Evolutionary conservation across 2,888 invertebrate genomes (phyloP).

Genomic region (Ptilodon capucinus): DNA sequence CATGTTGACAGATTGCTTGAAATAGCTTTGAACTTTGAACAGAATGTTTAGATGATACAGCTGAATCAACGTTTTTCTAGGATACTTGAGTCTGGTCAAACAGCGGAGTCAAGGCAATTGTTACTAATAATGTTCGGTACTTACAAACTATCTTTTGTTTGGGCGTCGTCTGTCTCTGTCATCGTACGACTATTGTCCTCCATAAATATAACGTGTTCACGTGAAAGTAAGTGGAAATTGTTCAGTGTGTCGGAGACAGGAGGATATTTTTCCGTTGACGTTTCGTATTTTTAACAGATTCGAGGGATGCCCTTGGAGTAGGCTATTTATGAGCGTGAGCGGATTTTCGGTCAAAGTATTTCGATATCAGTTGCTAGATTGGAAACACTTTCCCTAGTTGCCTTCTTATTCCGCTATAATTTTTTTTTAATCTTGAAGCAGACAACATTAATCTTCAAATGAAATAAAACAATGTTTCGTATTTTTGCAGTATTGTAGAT

Average conservation of each 20-base stretch:
- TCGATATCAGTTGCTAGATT: not conserved
- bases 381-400: not conserved
- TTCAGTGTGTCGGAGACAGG: constrained; percentile 36
- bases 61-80: too few relatives aligned
- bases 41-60: too few relatives aligned
- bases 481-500: constrained; percentile 13
- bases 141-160: constrained; percentile 59
- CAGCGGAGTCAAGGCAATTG: constrained; percentile 3
- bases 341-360: not conserved
- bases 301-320: not conserved
- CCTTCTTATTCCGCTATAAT: too few relatives aligned
- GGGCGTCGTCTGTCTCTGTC: constrained; percentile 63
- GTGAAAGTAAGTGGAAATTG: constrained; percentile 50
- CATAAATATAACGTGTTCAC: constrained; percentile 55
- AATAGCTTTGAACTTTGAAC: too few relatives aligned
- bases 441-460: not conserved
- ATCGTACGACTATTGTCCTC: constrained; percentile 49
- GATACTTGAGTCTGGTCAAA: too few relatives aligned
- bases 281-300: constrained; percentile 16
- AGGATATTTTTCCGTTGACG: constrained; percentile 38
- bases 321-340: not conserved
- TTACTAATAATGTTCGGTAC: constrained; percentile 22
- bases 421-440: too few relatives aligned
- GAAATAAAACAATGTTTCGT: constrained; percentile 15
- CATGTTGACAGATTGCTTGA: too few relatives aligned